Evolutionary conservation across 2,113 vertebrate genomes (phyloP).

Genomic region (Pongo pygmaeus): DNA sequence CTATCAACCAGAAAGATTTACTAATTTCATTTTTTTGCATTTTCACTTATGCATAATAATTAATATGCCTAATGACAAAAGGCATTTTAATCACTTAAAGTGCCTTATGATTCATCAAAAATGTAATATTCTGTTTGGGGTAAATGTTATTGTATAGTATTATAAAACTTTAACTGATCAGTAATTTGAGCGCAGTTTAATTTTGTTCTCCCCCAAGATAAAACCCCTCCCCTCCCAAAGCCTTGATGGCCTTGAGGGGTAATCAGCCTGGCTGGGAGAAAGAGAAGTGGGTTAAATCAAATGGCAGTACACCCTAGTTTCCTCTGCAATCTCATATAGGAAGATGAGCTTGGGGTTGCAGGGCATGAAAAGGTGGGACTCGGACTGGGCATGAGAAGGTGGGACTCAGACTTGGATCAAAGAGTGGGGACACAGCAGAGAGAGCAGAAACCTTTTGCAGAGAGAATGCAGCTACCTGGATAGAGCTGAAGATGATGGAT

Average conservation of each 20-base stretch:
- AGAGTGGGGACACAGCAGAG: background rate
- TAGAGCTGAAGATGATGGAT: no score
- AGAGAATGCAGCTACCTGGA: background rate
- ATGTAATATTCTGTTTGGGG: background rate
- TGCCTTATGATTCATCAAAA: constrained; percentile 38
- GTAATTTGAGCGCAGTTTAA: background rate
- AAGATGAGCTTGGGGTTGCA: background rate
- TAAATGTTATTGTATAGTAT: constrained; percentile 24
- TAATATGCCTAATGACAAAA: constrained; percentile 43
- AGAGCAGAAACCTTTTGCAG: background rate
- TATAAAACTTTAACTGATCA: background rate
- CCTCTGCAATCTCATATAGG: background rate
- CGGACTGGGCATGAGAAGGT: background rate
- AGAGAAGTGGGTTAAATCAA: background rate
- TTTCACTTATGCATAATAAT: constrained; percentile 45
- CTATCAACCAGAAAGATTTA: constrained; percentile 36
- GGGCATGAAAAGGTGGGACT: no score
- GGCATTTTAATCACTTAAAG: constrained; percentile 9
- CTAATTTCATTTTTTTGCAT: background rate
- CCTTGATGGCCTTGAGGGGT: background rate
- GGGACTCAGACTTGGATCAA: background rate
- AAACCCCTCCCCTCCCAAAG: background rate
- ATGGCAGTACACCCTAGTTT: background rate
- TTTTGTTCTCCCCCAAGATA: background rate
- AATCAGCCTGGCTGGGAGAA: background rate